These are phyloP conservation scores for Drosophila triauraria DNA, from an alignment of 1,140 invertebrate species.

Conservation along the genomic window DNA sequence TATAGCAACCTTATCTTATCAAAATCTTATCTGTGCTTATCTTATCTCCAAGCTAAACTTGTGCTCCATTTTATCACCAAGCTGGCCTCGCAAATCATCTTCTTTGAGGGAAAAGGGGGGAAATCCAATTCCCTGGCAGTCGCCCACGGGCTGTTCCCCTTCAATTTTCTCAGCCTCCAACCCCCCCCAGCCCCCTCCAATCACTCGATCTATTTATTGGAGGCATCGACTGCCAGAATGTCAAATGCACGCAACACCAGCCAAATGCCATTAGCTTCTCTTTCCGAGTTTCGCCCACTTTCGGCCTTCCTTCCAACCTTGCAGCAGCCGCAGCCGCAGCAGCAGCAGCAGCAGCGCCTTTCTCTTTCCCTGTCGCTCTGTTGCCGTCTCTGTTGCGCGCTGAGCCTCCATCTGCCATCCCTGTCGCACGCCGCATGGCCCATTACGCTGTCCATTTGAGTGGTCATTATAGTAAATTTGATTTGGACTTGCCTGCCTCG, in stretches of 20 bases:
- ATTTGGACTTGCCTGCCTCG: constrained; percentile 66
- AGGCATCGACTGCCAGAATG: constrained; percentile 43
- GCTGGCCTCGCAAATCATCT: constrained; percentile 28
- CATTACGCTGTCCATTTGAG: constrained; percentile 79
- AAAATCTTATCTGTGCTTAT: constrained; percentile 2
- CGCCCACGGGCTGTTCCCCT: constrained; percentile 27
- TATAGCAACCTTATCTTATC: constrained; percentile 14
- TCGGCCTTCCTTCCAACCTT: constrained; percentile 1
- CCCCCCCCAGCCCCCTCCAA: too few species aligned
- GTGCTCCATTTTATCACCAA: constrained; percentile 26
- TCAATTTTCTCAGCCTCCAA: background rate
- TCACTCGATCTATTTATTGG: constrained; percentile 16
- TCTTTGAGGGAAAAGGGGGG: background rate
- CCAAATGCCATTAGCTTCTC: constrained; percentile 53
- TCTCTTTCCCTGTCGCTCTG: constrained; percentile 18
- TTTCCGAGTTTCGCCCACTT: constrained; percentile 32
- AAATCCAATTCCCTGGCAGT: background rate
- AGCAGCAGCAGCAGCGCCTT: constrained; percentile 11
- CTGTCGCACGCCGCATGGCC: constrained; percentile 49
- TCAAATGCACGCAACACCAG: constrained; percentile 59
- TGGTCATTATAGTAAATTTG: constrained; percentile 80
- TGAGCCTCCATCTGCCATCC: background rate
- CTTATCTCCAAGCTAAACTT: constrained; percentile 17
- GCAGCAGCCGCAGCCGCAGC: background rate
- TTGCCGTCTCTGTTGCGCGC: constrained; percentile 31